A percentile compares a stretch with the other conserved stretches of the same genome.
These are phyloP conservation scores for Suricata suricatta DNA, from an alignment of 2,113 vertebrate species.

Conservation along the genomic window DNA sequence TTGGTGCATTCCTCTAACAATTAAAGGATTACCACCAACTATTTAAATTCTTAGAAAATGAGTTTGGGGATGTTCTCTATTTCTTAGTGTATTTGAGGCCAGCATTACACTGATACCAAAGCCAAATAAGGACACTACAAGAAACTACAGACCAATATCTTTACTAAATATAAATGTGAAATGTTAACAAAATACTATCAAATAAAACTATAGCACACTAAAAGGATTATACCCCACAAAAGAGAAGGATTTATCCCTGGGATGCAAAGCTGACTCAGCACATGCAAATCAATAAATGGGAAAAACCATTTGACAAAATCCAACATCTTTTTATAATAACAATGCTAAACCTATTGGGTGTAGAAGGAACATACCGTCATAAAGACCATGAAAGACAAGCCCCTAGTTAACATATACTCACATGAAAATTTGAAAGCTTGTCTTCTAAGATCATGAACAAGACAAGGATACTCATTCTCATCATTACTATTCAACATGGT, in stretches of 20 bases:
- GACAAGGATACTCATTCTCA: not conserved
- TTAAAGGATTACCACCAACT: not conserved
- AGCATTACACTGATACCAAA: not conserved
- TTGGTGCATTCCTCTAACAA: not conserved
- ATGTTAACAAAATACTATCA: not conserved
- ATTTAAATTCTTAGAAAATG: not conserved
- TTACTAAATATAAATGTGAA: not conserved
- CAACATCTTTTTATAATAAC: not conserved
- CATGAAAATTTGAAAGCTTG: not conserved
- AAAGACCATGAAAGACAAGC: not conserved
- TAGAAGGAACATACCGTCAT: not conserved
- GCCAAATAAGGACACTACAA: not conserved
- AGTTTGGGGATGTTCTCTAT: not conserved
- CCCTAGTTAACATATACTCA: not conserved
- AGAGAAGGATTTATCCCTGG: not conserved
- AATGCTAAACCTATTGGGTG: not conserved
- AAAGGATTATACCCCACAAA: not conserved
- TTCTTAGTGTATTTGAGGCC: not conserved
- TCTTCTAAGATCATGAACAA: not conserved
- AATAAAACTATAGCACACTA: not conserved
- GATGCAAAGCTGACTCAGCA: not conserved
- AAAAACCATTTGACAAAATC: not conserved
- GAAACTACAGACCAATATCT: not conserved
- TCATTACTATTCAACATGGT: not conserved
- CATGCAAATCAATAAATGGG: not conserved